Evolutionary conservation across 2,113 vertebrate species (phyloP).

Genomic region (Xyrauchen texanus): DNA sequence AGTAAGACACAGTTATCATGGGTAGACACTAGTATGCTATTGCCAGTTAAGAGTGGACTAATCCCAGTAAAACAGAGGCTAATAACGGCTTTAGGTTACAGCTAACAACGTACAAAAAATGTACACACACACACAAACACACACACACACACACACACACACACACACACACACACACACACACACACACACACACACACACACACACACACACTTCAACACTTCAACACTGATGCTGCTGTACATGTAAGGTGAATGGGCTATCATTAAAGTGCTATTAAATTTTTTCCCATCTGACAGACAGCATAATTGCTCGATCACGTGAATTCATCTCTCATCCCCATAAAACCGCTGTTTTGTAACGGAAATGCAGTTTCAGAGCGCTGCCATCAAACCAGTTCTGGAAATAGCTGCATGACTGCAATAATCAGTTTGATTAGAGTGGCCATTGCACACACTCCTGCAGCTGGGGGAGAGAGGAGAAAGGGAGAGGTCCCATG

Average conservation of each 20-base stretch:
- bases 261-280: constrained; percentile 15
- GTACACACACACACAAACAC: too few species aligned
- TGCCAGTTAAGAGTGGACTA: too few species aligned
- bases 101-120: not conserved
- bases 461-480: constrained; percentile 7
- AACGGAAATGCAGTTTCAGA: constrained; percentile 35
- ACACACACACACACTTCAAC: not conserved
- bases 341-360: constrained; percentile 5
- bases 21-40: too few species aligned
- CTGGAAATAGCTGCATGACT: constrained; percentile 50
- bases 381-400: constrained; percentile 3
- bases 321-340: not conserved
- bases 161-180: too few species aligned
- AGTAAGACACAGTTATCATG: too few species aligned
- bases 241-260: constrained; percentile 13
- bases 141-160: too few species aligned
- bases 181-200: too few species aligned
- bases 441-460: constrained; percentile 12
- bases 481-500: not conserved
- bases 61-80: not conserved
- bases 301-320: constrained; percentile 11
- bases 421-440: constrained; percentile 53
- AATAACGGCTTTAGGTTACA: not conserved
- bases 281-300: constrained; percentile 13
- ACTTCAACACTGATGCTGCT: not conserved